Evolutionary conservation across 2,888 invertebrate genomes (phyloP), one percentile per base, ranked within the genome.

Genomic region (Muschampia plurimacula): DNA sequence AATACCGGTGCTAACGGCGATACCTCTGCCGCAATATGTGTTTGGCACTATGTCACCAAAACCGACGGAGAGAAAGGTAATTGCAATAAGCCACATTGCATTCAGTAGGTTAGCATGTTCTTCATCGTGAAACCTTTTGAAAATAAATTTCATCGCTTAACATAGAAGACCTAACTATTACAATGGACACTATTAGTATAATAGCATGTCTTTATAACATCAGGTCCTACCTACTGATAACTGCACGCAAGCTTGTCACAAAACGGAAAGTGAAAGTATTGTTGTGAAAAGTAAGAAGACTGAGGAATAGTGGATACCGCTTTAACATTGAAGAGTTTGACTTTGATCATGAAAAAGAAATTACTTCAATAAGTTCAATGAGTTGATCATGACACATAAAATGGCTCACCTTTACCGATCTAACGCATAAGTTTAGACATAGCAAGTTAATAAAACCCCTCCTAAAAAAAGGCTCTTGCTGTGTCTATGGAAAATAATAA

Each of bases 41-140:
- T 99, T 99, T 92, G 99, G 99, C 91, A 99, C 99, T 92, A 99
- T 99, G 95, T 99, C 99, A 90, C 99, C 99, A 95, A 99, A 99
- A 92, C 99, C 99, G 89, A 99, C 99, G 95, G 99, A 99, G 91
- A 99, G 97, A 96, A 99, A 99, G 87, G 99, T 99, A 91, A 99
- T 99, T 89, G 99, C 99, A 94, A 99, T 99, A 95, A 99, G 97
- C 99, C 99, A 99, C 98, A 99, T 99, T 87, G 99, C 98, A 96
- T 99, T 99, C 93, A 99, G 96, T 90, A 99, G 97, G 96, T 99
- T 99, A 92, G 98, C 99, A 95, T 99, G 99, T 95, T 99, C 98
- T 95, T 98, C 98, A 90, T 99, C 99, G 95, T 99, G 99, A 96
- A 98, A 98, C 96, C 99, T 99, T 94, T 92, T 80, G 89, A 90